phyloP scores from a whole-genome alignment of 2,888 invertebrate species.

The Branchellion lobata region DNA sequence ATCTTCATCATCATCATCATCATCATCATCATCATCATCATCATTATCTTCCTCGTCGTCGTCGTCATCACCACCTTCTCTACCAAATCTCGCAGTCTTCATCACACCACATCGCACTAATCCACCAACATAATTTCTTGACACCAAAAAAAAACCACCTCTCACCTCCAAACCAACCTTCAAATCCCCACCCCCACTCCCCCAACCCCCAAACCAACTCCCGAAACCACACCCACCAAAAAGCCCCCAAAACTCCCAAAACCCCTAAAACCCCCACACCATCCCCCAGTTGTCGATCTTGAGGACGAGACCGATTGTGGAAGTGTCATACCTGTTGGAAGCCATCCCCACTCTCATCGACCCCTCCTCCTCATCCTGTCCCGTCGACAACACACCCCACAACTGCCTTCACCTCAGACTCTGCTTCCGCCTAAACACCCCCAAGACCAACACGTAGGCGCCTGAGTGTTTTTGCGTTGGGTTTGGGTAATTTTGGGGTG shows the following conservation, averaged over 20 bases:
- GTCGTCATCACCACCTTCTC: constrained; percentile 28
- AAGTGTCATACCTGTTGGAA: constrained; percentile 75
- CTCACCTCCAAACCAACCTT: no score
- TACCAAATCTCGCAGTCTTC: no score
- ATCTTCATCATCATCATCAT: constrained; percentile 24
- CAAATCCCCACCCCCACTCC: no score
- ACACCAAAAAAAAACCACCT: no score
- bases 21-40: constrained; percentile 34
- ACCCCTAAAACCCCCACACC: neutral
- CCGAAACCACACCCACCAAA: no score
- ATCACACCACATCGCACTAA: no score
- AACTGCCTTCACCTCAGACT: constrained; percentile 54
- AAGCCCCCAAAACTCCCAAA: neutral
- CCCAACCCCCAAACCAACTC: no score
- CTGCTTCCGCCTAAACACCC: constrained; percentile 56
- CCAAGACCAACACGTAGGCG: neutral
- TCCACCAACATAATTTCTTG: no score
- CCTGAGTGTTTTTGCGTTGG: neutral
- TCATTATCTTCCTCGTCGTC: constrained; percentile 33
- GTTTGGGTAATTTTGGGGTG: neutral
- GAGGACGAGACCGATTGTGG: constrained; percentile 83
- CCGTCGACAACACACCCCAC: constrained; percentile 41
- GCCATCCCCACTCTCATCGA: constrained; percentile 54
- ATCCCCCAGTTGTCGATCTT: constrained; percentile 62
- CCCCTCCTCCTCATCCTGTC: constrained; percentile 51